phyloP scores from a whole-genome alignment of 2,888 invertebrate genomes.

The Meliscaeva auricollis region DNA sequence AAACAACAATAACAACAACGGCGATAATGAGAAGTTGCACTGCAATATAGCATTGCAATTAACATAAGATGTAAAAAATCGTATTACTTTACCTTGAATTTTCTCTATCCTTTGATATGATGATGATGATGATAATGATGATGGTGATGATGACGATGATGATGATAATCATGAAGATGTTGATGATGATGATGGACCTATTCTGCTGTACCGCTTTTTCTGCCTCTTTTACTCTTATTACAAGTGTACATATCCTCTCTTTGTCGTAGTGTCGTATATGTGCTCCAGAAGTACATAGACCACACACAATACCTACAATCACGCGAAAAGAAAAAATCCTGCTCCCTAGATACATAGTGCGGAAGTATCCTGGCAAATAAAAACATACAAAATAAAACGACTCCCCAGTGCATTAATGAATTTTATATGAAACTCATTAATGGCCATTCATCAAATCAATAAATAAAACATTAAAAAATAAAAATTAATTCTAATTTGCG shows the following conservation, averaged over 20 bases:
- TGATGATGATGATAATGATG: slow-evolving; percentile 51
- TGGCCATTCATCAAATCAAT: slow-evolving; percentile 26
- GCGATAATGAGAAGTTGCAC: slow-evolving; percentile 57
- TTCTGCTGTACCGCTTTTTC: slow-evolving; percentile 67
- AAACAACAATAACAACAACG: slow-evolving; percentile 44
- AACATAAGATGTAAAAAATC: slow-evolving; percentile 69
- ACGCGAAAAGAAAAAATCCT: slow-evolving; percentile 52
- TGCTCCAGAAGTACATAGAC: slow-evolving; percentile 69
- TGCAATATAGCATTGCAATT: slow-evolving; percentile 68
- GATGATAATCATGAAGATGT: background rate
- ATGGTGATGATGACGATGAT: slow-evolving; percentile 27
- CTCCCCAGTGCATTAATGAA: slow-evolving; percentile 28
- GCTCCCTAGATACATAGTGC: slow-evolving; percentile 51
- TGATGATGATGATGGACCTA: slow-evolving; percentile 72
- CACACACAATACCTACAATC: slow-evolving; percentile 66
- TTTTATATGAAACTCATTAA: slow-evolving; percentile 22
- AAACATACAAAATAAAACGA: background rate
- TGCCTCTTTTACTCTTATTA: slow-evolving; percentile 69
- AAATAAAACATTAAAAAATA: slow-evolving; percentile 24
- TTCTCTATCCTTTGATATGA: slow-evolving; percentile 73
- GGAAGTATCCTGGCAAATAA: slow-evolving; percentile 43
- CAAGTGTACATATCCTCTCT: slow-evolving; percentile 58
- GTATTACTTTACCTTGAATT: slow-evolving; percentile 76
- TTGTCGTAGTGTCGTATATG: slow-evolving; percentile 71
- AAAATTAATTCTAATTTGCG: slow-evolving; percentile 22